These are phyloP conservation scores for Rhinichthys klamathensis DNA, from an alignment of 2,113 vertebrate species.

Conservation along the genomic window DNA sequence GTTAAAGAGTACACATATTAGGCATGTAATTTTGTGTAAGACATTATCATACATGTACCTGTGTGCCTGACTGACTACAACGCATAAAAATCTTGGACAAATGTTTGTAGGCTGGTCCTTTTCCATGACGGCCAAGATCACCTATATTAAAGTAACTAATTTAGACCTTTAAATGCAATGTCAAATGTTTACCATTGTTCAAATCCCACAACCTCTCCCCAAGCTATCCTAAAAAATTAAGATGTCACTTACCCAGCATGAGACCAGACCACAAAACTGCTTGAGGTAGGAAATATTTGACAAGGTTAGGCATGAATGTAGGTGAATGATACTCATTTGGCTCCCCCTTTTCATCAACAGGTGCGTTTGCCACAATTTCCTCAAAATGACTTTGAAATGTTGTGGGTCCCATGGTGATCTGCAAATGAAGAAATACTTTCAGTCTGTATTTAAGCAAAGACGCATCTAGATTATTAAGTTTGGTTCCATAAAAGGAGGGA, in stretches of 20 bases:
- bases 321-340: conserved; percentile 3
- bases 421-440: background rate
- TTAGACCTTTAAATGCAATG: background rate
- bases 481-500: too few species aligned
- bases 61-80: background rate
- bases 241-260: background rate
- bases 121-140: background rate
- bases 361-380: background rate
- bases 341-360: background rate
- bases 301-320: background rate
- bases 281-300: background rate
- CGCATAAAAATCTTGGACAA: background rate
- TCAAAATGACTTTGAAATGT: background rate
- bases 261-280: background rate
- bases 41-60: background rate
- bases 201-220: background rate
- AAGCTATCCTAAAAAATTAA: background rate
- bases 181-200: background rate
- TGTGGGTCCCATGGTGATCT: background rate
- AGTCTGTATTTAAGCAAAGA: background rate
- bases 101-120: background rate
- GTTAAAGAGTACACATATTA: background rate
- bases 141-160: background rate
- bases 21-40: background rate
- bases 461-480: background rate